Base-by-base conservation (phyloP, 1,140 invertebrate species). In the Galleria mellonella region DNA sequence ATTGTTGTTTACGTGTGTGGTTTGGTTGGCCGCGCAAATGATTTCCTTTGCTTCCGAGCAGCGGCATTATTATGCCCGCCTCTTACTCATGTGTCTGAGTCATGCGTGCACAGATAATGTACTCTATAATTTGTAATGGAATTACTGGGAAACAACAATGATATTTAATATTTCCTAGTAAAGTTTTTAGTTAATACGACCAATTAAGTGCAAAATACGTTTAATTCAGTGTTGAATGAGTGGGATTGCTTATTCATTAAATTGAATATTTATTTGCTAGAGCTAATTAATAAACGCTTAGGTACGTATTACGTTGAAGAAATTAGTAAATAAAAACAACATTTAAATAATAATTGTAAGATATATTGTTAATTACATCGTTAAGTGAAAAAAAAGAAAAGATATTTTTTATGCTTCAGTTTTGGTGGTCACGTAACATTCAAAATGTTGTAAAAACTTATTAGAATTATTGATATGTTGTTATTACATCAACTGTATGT, bases 1-100 rank as follows among this genome's bases (percentile, higher is more conserved):
- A 77, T 77, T 72, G 66, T 60, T 75, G 64, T 78, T 75, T 82
- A 69, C 72, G 69, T 68, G 73, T 79, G 73, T 73, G 73, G 72
- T 67, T 68, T 73, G 73, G 72, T 67, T 68, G 46, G 52, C 64
- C 71, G 62, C 72, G 62, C 46, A 62, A 62, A 47, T 70, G 64
- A 67, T 73, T 72, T 72, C 62, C 54, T 69, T 43, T 51, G 44
- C 17, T 23, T 23, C 17, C 6, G 17, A 23, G 17, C 17, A 23
- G 49, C 44, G 39, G 42, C 45, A 55, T 41, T 55, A 56, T 58
- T 58, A 59, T 58, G 28, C 28, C 13, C 44, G 29, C 32, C 51
- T 45, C 50, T 72, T 68, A 72, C 49, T 71, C 72, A 75, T 60
- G 57, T 64, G 48, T 29, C 47, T 83, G 78, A 83, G 47, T 79